Evolutionary conservation across 92 coral and sea anemone species (phyloP), one percentile per base, ranked within the genome.

Genomic region (Heliopora coerulea): DNA sequence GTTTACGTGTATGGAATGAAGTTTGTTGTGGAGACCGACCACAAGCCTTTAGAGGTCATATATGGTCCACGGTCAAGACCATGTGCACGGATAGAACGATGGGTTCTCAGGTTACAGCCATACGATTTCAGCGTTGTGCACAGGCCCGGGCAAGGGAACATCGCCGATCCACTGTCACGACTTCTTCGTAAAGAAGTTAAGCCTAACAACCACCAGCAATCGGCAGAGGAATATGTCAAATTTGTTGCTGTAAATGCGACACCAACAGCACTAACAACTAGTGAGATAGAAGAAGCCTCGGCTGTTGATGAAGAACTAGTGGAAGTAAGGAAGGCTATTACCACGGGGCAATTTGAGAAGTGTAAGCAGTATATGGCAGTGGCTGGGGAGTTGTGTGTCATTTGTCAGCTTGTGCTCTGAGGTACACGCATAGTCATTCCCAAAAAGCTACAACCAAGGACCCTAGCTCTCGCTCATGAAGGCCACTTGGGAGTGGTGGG

Each of bases 41-140:
- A 75, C 73, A 85, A 85, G 44, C 89, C 85, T 12, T 41, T 81
- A 31, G 85, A 85, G 68, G 68, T 67, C 15, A 85, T 81, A 20
- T 78, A 82, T 83, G 78, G 83, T 17, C 54, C 61, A 57, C 72
- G 64, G 72, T 72, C 84, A 8, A 15, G 78, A 20, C 56, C 84
- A n/a, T 52, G 78, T 73, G 84, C 81, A n/a, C 48, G 84, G 35
- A 80, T 80, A 1, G 56, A 77, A 63, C 30, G 79, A 29, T 84
- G 88, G 85, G 74, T 80, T 5, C 62, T 79, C 18, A 35, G 85
- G 35, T 39, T 86, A 24, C 85, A 86, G 44, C 84, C 91, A 12
- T 79, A 83, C 50, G 32, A 33, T 23, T 86, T 83, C 58, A 30
- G 41, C 20, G 85, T 83, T 37, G 75, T 44, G 50, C 74, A 87